These are phyloP conservation scores for Epirrita christyi DNA, from an alignment of 2,888 invertebrate species.

Conservation along the genomic window DNA sequence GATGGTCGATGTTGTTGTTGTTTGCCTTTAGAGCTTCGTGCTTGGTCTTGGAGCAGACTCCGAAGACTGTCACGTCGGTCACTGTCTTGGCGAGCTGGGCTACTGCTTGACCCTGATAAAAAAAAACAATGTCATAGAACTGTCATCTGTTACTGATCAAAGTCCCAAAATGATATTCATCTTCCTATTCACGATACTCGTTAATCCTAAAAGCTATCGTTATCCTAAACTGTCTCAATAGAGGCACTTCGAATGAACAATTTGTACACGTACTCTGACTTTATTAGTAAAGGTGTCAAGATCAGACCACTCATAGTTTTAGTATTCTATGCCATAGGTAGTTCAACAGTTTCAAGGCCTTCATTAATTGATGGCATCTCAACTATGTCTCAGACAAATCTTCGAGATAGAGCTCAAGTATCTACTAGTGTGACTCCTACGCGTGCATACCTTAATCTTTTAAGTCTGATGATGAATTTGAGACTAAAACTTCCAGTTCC, in stretches of 20 bases:
- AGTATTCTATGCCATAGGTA: neutral
- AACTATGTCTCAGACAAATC: conserved; percentile 7
- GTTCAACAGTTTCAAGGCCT: conserved; percentile 6
- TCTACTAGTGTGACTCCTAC: conserved; percentile 14
- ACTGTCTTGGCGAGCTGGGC: conserved; percentile 92
- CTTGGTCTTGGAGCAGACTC: conserved; percentile 93
- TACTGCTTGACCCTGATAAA: conserved; percentile 91
- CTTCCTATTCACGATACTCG: too few relatives aligned
- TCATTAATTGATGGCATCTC: conserved; percentile 14
- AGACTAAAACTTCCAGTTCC: conserved; percentile 8
- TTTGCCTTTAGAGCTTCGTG: conserved; percentile 92
- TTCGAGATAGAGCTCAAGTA: neutral
- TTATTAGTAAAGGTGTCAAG: too few relatives aligned
- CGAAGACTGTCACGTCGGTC: conserved; percentile 92
- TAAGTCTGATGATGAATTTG: conserved; percentile 11
- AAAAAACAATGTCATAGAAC: neutral
- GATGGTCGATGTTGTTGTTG: conserved; percentile 88
- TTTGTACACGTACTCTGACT: neutral
- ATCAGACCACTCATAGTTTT: too few relatives aligned
- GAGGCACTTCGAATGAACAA: neutral
- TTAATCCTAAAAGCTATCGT: too few relatives aligned
- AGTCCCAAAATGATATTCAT: neutral
- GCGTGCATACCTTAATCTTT: conserved; percentile 8
- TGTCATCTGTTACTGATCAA: neutral
- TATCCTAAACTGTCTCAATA: neutral